These are phyloP conservation scores for Micropoecilia bifurca DNA, from an alignment of 2,797 vertebrate species.

Conservation along the genomic window DNA sequence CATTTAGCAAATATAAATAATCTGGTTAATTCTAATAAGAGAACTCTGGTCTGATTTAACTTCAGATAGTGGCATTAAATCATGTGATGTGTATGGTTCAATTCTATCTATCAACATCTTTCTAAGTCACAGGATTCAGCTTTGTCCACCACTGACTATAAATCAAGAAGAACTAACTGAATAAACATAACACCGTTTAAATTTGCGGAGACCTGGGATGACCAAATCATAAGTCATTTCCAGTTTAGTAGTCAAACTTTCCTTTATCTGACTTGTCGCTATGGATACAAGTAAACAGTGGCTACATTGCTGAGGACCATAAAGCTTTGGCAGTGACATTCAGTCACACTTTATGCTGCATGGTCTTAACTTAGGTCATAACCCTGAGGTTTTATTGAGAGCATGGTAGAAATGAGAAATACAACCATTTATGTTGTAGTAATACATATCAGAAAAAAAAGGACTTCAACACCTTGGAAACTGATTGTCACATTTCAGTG, in stretches of 20 bases:
- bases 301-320: conserved; percentile 64
- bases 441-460: neutral
- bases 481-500: neutral
- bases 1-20: neutral
- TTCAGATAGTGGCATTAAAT: neutral
- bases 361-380: conserved; percentile 43
- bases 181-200: conserved; percentile 54
- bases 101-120: conserved; percentile 23
- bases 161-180: conserved; percentile 43
- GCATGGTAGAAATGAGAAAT: conserved; percentile 48
- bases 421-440: conserved; percentile 26
- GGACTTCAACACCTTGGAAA: neutral
- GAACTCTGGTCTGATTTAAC: neutral
- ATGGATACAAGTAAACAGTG: conserved; percentile 80
- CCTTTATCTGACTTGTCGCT: conserved; percentile 64
- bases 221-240: conserved; percentile 79
- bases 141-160: conserved; percentile 28
- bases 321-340: conserved; percentile 65
- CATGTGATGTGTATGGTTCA: neutral
- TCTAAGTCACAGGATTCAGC: conserved; percentile 38
- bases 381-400: conserved; percentile 43
- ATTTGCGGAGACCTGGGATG: conserved; percentile 52
- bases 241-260: conserved; percentile 70
- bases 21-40: neutral
- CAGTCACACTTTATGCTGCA: conserved; percentile 46